A percentile compares a stretch with the other conserved stretches of the same genome.
These are phyloP conservation scores for Hipposideros armiger DNA, from an alignment of 2,113 vertebrate genomes.

Conservation along the genomic window DNA sequence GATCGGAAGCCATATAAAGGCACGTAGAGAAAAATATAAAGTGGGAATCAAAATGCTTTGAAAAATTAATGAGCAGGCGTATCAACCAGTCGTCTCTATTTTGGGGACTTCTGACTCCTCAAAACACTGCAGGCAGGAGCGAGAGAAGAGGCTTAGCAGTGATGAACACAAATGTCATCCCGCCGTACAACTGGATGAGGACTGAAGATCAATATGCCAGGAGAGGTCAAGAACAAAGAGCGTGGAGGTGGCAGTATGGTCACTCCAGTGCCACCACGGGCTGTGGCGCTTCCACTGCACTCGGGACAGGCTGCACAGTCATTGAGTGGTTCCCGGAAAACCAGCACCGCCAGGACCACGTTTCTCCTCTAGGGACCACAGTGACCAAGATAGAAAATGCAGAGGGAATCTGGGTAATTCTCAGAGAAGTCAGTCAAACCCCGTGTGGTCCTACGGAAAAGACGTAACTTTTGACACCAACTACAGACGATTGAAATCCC, in stretches of 20 bases:
- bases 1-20: neutral
- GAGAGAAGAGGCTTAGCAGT: neutral
- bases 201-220: constrained; percentile 77
- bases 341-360: neutral
- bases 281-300: neutral
- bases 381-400: neutral
- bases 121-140: neutral
- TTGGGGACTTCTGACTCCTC: constrained; percentile 60
- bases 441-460: neutral
- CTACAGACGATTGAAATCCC: neutral
- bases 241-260: neutral
- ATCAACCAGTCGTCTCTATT: constrained; percentile 49
- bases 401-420: neutral
- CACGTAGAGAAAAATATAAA: neutral
- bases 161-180: constrained; percentile 48
- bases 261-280: neutral
- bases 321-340: neutral
- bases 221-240: neutral
- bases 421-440: neutral
- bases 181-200: constrained; percentile 71
- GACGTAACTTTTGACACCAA: neutral
- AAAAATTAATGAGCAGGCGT: constrained; percentile 74
- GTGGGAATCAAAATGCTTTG: neutral
- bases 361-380: neutral
- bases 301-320: neutral